Percentiles rank a stretch among this genome's conserved stretches.
Evolutionary conservation across 2,797 vertebrate genomes (phyloP).

Genomic region (Pangasius macronema): DNA sequence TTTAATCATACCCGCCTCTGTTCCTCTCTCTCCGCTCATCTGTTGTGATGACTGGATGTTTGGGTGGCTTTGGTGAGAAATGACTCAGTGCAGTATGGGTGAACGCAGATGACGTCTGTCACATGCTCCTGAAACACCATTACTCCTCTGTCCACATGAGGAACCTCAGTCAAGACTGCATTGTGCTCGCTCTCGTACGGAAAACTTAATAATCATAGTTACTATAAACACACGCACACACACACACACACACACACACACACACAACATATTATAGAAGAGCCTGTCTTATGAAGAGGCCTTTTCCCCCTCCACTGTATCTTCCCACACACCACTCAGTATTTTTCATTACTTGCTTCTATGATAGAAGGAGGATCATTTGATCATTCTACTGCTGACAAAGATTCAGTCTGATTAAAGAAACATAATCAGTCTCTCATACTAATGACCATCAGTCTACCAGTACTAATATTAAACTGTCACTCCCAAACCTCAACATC

Average conservation of each 20-base stretch:
- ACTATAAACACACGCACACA: too few species aligned
- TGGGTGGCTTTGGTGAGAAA: conserved; percentile 25
- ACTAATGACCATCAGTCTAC: neutral
- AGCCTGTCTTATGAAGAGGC: neutral
- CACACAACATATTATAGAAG: neutral
- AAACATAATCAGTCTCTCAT: neutral
- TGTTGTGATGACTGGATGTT: conserved; percentile 36
- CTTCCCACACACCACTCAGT: neutral
- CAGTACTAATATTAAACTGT: neutral
- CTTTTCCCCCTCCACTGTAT: neutral
- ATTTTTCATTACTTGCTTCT: neutral
- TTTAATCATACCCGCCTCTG: neutral
- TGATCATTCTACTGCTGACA: neutral
- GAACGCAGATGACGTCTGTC: conserved; percentile 31
- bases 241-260: too few species aligned
- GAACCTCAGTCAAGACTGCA: conserved; percentile 12
- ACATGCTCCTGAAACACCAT: conserved; percentile 24
- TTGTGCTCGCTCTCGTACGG: too few species aligned
- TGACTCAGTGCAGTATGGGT: conserved; percentile 42
- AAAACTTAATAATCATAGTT: too few species aligned
- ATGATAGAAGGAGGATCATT: neutral
- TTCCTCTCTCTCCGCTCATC: neutral
- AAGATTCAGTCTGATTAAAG: neutral
- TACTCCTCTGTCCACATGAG: conserved; percentile 11
- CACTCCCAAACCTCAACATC: neutral